Base-by-base conservation (phyloP, 1,140 invertebrate species). In the Wasmannia auropunctata region DNA sequence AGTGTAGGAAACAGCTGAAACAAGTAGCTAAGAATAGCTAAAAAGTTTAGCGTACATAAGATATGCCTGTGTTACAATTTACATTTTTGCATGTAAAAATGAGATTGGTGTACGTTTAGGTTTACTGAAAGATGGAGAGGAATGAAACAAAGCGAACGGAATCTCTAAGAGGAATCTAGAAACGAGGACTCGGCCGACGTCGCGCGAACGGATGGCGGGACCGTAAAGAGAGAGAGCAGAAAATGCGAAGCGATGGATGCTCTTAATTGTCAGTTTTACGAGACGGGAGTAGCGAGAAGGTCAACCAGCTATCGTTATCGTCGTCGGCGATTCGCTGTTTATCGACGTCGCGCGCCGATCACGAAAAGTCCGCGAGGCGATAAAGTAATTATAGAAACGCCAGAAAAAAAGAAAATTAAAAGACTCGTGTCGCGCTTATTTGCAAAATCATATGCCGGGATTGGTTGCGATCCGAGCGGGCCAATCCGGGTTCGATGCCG, bases 261-360 rank as follows among this genome's bases (percentile, higher is more conserved):
- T 79, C 31, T 79, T 67, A 77, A 90, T 87, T 54, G 72, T 70
- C 54, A 54, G 31, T 22, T 70, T 72, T 65, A n/a, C n/a, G n/a
- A 65, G 34, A 25, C 19, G 67, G 60, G 58, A 62, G 43, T 43
- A 70, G 8, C 67, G 81, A n/a, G n/a, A 85, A 91, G 85, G 86
- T 91, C 70, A 83, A n/a, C 11, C 25, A n/a, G 1, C 86, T 88
- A 90, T 84, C 76, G 2, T 89, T 89, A 91, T 91, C 81, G 31
- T 10, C 31, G 46, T 83, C 51, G n/a, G 7, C 19, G 56, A 51
- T 86, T 22, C 2, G 51, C 28, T 79, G 70, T 69, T 91, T 77
- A 84, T 87, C 77, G 43, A 8, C 37, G 79, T 83, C 22, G 51
- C n/a, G 49, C 7, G 46, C 22, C 22, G 34, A 58, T 88, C 54